A percentile compares a stretch with the other conserved stretches of the same genome.
Conservation (phyloP, 2,888 invertebrate genomes). For the Tribolium freemani region DNA sequence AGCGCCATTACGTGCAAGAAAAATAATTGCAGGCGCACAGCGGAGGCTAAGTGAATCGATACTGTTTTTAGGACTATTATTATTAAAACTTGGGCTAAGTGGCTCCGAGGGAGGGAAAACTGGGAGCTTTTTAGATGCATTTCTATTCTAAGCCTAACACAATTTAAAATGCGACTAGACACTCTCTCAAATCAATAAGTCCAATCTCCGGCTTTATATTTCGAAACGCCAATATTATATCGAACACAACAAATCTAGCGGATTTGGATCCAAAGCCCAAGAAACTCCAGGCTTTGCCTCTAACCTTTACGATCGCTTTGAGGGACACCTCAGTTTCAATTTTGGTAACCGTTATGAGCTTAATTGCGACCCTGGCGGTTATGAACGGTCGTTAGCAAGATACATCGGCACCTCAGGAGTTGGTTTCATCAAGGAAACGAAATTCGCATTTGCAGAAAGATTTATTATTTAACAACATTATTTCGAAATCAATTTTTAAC, state of each 20-base stretch:
- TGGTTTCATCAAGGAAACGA: too few relatives aligned
- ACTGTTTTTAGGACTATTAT: background rate
- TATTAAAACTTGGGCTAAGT: background rate
- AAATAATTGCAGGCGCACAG: constrained; percentile 5
- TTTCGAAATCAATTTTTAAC: too few relatives aligned
- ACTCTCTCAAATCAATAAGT: constrained; percentile 1
- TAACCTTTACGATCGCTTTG: background rate
- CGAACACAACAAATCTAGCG: constrained; percentile 25
- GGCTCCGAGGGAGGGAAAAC: background rate
- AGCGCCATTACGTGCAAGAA: constrained; percentile 21
- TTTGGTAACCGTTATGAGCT: constrained; percentile 1
- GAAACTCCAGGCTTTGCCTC: background rate
- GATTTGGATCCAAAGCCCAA: constrained; percentile 4
- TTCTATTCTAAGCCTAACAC: background rate
- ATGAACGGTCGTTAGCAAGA: too few relatives aligned
- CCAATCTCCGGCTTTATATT: constrained; percentile 28
- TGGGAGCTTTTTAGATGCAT: too few relatives aligned
- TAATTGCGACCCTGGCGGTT: background rate
- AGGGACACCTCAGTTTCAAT: constrained; percentile 1
- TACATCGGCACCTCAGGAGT: too few relatives aligned
- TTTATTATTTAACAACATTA: too few relatives aligned
- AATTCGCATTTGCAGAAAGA: too few relatives aligned
- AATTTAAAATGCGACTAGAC: background rate
- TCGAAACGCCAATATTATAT: constrained; percentile 19
- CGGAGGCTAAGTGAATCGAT: constrained; percentile 2